phyloP scores from a whole-genome alignment of 2,797 vertebrate species.

The Pipistrellus pipistrellus region DNA sequence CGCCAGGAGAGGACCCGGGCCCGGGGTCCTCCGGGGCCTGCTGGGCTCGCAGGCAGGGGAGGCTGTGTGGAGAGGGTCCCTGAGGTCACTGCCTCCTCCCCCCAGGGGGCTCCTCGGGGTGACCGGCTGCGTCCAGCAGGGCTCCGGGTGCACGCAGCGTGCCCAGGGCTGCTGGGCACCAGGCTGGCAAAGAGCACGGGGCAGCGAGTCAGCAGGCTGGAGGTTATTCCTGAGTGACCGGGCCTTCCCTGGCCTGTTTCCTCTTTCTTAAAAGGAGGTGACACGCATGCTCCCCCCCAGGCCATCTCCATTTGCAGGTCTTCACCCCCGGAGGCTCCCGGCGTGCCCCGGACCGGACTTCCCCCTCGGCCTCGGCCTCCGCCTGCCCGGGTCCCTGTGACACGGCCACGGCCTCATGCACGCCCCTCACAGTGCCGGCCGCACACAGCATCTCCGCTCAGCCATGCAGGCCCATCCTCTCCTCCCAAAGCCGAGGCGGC shows the following conservation, averaged over 20 bases:
- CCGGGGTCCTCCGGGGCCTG: neutral
- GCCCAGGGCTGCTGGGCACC: neutral
- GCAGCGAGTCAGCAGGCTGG: too few relatives aligned
- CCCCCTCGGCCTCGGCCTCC: neutral
- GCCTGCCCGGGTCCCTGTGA: neutral
- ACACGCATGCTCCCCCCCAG: neutral
- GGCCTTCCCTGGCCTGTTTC: neutral
- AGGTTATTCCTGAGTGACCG: neutral
- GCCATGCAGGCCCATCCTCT: neutral
- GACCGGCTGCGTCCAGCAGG: too few relatives aligned
- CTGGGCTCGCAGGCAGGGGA: rapidly evolving
- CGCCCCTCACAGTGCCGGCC: neutral
- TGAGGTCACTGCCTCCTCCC: too few relatives aligned
- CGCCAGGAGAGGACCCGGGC: too few relatives aligned
- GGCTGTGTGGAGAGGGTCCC: neutral
- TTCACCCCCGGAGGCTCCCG: too few relatives aligned
- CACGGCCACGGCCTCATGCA: rapidly evolving
- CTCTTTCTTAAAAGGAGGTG: neutral
- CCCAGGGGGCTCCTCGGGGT: too few relatives aligned
- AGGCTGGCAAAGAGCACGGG: neutral
- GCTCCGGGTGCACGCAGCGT: rapidly evolving
- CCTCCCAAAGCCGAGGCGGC: rapidly evolving
- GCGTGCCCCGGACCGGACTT: rapidly evolving
- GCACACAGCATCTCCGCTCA: neutral
- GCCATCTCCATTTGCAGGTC: neutral